Conservation (phyloP, 2,113 vertebrate genomes). For the Mustela nigripes region DNA sequence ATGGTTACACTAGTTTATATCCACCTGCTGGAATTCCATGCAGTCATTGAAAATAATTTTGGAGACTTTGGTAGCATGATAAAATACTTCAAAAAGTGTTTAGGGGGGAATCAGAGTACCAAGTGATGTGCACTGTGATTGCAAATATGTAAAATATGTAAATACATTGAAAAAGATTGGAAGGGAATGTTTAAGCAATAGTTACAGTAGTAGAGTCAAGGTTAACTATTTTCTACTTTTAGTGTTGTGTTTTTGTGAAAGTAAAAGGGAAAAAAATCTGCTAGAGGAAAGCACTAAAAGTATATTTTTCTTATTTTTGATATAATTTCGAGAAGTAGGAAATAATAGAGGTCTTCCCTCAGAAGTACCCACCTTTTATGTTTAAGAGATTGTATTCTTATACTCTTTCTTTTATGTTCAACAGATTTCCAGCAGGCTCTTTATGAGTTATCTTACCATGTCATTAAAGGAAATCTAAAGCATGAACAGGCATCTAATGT, state of each 20-base stretch:
- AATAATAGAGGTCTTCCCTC: constrained; percentile 20
- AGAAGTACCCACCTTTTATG: constrained; percentile 34
- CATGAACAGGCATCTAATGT: constrained; percentile 94
- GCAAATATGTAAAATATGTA: constrained; percentile 49
- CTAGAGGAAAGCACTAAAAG: constrained; percentile 36
- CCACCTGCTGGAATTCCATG: background rate
- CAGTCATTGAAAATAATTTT: constrained; percentile 55
- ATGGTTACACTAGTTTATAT: constrained; percentile 58
- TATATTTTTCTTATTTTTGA: constrained; percentile 54
- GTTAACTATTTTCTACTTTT: constrained; percentile 27
- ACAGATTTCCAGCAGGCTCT: constrained; percentile 96
- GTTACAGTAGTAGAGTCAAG: constrained; percentile 1
- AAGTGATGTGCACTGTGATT: constrained; percentile 9
- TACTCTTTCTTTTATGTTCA: constrained; percentile 72
- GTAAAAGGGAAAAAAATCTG: constrained; percentile 57
- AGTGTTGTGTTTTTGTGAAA: constrained; percentile 67
- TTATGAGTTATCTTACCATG: constrained; percentile 96
- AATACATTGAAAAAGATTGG: background rate
- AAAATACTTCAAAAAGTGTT: constrained; percentile 59
- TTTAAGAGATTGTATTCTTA: constrained; percentile 54
- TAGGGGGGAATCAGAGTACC: constrained; percentile 17
- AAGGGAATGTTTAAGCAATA: constrained; percentile 8
- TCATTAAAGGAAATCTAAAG: constrained; percentile 96
- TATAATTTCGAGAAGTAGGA: constrained; percentile 61
- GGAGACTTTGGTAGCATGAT: background rate